Evolutionary conservation across 64 coral and sea anemone genomes (phyloP), one percentile per base, ranked within the genome.

Genomic region (Montipora efflorescens): DNA sequence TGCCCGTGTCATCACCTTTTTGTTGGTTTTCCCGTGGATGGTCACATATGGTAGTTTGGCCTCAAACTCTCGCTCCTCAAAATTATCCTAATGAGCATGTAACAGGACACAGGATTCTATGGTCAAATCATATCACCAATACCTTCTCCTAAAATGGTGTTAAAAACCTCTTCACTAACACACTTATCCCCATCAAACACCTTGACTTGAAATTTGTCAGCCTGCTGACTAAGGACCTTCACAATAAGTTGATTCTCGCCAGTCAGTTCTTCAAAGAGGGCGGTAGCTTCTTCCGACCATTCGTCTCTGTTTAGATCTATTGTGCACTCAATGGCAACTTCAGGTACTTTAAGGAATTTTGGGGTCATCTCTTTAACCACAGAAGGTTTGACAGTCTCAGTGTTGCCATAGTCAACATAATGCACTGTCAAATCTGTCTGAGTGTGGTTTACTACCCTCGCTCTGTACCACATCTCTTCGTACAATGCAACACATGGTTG

Each of bases 331-430:
- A 95, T 70, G 47, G 88, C 88, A 52, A 85, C 87, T 8, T 90
- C 13, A 59, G 88, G 79, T 16, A 84, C 61, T 20, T 77, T 78
- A 23, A 95, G 61, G 15, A 90, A 95, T 72, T 55, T 70, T 53
- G 93, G 74, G 7, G 82, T 67, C n/a, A 90, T 52, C 50, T 74
- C 47, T 46, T 95, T 95, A 20, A 95, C 72, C 19, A 50, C 74
- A 70, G 75, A 78, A 43, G 80, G 88, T 58, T 90, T 85, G 22
- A 95, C 49, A 46, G 83, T 83, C 19, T 95, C 93, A 9, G 80
- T 82, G 83, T 98, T 98, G 4, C 96, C 96, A 80, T 98, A 98
- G 61, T 98, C 96, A 13, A 98, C 64, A 59, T 92, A 98, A 53
- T 89, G 76, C 0, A 98, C 96, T 18, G 72, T 53, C 2, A 96